These are phyloP conservation scores for Eudorcas thomsonii DNA, from an alignment of 2,113 vertebrate genomes.

Conservation along the genomic window DNA sequence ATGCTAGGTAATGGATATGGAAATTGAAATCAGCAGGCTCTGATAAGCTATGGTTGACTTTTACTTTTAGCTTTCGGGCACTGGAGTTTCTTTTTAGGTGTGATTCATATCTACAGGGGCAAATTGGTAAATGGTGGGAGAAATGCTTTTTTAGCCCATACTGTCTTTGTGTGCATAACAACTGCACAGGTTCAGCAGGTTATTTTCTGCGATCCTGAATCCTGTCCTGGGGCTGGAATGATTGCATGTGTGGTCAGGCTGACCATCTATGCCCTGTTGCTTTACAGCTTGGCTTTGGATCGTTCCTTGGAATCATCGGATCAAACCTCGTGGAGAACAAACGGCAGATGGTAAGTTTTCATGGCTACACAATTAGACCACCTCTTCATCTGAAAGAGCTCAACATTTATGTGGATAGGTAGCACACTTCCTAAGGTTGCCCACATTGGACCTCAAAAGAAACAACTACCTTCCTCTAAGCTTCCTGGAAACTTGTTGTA, in stretches of 20 bases:
- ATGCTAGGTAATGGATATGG: slow-evolving; percentile 50
- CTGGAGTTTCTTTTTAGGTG: not conserved
- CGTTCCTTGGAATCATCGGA: slow-evolving; percentile 98
- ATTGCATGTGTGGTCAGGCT: not conserved
- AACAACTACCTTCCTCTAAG: not conserved
- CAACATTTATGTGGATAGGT: not conserved
- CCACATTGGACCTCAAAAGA: not conserved
- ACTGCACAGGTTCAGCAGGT: not conserved
- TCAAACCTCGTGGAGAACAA: slow-evolving; percentile 98
- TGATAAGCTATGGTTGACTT: slow-evolving; percentile 54
- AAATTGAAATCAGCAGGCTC: slow-evolving; percentile 37
- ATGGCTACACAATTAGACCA: not conserved
- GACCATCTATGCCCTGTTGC: slow-evolving; percentile 55
- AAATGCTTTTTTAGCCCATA: not conserved
- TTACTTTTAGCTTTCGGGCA: slow-evolving; percentile 30
- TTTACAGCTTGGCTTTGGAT: slow-evolving; percentile 97
- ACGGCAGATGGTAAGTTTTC: slow-evolving; percentile 96
- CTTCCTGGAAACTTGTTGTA: not conserved
- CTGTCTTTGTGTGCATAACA: slow-evolving; percentile 29
- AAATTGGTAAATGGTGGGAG: slow-evolving; percentile 20
- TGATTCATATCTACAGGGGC: slow-evolving; percentile 35
- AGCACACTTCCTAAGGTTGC: slow-evolving; percentile 18
- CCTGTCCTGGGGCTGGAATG: not conserved
- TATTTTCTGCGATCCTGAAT: slow-evolving; percentile 21
- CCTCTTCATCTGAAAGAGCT: slow-evolving; percentile 37